Evolutionary conservation across 30 jellyfish, hydroid and myxozoan genomes (phyloP), one percentile per base, ranked within the genome.

Genomic region (Phacellophora camtschatica): DNA sequence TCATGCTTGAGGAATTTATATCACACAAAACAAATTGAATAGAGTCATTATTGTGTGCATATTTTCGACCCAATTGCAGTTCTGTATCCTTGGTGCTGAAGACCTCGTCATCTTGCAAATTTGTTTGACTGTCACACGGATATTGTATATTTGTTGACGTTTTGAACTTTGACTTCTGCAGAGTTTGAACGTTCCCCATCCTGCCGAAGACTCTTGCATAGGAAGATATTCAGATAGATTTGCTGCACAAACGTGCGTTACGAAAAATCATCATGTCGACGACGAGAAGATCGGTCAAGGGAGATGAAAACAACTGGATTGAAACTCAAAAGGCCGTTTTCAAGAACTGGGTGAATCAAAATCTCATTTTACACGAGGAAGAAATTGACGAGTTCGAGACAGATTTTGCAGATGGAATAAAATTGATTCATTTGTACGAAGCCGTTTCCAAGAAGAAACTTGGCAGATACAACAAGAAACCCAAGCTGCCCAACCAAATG

Each of bases 321-420:
- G 97, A 89, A 34, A 95, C 95, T 88, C 99, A 95, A 74, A 77
- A 74, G 29, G 86, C 96, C 27, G 95, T 98, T 1, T 95, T 95
- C 89, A 95, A 97, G 42, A 89, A 89, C 33, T 95, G 99, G 99
- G 96, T 86, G 27, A 95, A 95, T 58, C 96, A 89, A 48, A 84
- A 86, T 56, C 55, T 95, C 35, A 75, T 46, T 11, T 36, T 46
- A 16, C 82, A 96, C 23, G 94, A 82, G 23, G 66, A 85, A 88
- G 81, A 82, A 27, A 30, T 95, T 19, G 83, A 78, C 2, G 93
- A 82, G n/a, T 71, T 95, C 62, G 97, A 81, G 43, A 76, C 95
- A 16, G 99, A 85, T 30, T 86, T 95, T 82, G 82, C 91, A 54
- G 99, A 95, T 55, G 99, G 99, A 3, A 87, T 78, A 10, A 88